Evolutionary conservation across 2,113 vertebrate species (phyloP).

Genomic region (Leucopsar rothschildi): DNA sequence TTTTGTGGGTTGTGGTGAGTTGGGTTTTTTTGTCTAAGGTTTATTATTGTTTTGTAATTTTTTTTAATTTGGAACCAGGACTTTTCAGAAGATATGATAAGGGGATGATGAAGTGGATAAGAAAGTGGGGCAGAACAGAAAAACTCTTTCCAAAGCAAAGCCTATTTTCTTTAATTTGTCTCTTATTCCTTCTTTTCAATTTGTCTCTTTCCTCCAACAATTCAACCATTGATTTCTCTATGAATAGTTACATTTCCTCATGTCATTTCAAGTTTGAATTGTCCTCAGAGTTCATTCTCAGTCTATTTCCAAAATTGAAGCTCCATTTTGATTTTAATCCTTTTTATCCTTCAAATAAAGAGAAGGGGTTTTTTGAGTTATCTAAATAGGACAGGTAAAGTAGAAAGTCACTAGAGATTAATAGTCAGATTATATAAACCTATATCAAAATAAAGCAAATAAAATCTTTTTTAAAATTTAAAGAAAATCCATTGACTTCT

Average conservation of each 20-base stretch:
- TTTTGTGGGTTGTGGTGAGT: not conserved
- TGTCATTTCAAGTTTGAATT: not conserved
- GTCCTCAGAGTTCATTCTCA: not conserved
- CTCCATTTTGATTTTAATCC: not conserved
- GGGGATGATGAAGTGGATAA: not conserved
- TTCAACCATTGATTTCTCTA: not conserved
- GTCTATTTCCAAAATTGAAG: not conserved
- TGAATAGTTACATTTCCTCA: not conserved
- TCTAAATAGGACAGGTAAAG: not conserved
- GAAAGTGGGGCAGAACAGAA: not conserved
- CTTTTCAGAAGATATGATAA: not conserved
- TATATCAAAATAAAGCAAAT: not conserved
- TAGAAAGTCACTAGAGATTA: not conserved
- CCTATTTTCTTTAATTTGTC: not conserved
- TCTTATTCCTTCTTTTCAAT: not conserved
- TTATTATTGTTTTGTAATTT: not conserved
- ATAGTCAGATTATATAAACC: not conserved
- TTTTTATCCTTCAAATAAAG: not conserved
- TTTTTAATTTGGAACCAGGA: not conserved
- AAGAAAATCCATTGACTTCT: not conserved
- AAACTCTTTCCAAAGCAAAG: not conserved
- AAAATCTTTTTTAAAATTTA: not conserved
- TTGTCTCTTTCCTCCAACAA: not conserved
- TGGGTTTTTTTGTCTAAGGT: not conserved
- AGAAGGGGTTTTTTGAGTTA: fast-evolving